Evolutionary conservation across 2,113 vertebrate genomes (phyloP), one percentile per base, ranked within the genome.

Genomic region (Aegotheles bennettii): DNA sequence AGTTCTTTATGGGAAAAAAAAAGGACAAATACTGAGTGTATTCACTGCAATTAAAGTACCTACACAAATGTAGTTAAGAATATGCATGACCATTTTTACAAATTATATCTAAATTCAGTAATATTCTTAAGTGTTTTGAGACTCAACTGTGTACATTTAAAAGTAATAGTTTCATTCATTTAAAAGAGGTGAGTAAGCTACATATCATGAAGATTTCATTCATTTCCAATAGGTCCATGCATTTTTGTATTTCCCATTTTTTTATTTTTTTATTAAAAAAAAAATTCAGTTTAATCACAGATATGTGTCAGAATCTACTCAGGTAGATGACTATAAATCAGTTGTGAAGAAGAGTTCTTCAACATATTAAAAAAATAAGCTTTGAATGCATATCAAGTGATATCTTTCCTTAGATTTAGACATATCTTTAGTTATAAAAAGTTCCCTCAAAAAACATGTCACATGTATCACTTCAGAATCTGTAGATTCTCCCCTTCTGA

Each of bases 261-360:
- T 5, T 65, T n/a, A 24, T 67, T 45, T 36, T 68, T 23, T 18
- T 13, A 12, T 42, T 42, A 42, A 31, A 35, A 12, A 50, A 50
- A 25, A 11, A 13, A 76, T 51, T 63, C 33, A 20, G 2, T 0
- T 0, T 40, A 45, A 57, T 36, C 69, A 54, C 14, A 74, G 7
- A 38, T 33, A 45, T 17, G 21, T 15, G 3, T 43, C 11, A 35
- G 6, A 51, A 67, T 85, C 45, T 42, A 18, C 9, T 67, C 50
- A 45, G 16, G 18, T 36, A 48, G 16, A 31, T 48, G 14, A 21
- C 12, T 63, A 15, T 36, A 29, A 56, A 14, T 68, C 3, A 69
- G 31, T 56, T 4, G 6, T 78, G n/a, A 64, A 38, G 14, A 67
- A 71, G 7, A 59, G 2, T 1, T 76, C 26, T 71, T 93, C 33